Base-by-base conservation (phyloP, 2,797 vertebrate genomes). In the Enteromius viviparus region DNA sequence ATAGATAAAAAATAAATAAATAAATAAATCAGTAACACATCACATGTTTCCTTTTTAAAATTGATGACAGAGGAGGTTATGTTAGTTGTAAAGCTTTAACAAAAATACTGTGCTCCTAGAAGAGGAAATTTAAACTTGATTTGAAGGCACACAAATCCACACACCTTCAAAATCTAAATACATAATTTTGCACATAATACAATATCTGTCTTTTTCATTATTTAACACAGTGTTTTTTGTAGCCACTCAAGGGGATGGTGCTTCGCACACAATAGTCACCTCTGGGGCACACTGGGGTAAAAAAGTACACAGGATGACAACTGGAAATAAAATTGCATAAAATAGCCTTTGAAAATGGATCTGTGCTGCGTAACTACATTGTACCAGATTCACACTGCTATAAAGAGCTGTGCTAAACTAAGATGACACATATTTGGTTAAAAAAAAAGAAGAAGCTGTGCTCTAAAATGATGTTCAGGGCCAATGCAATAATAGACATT, bases 231-330 rank as follows among this genome's bases (percentile, higher is more conserved):
- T 83, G 77, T 83, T 70, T 79, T 71, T 37, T 55, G 68, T 76
- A 60, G 69, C 47, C 72, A 55, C 37, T 34, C 82, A 82, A 70
- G 69, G 84, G 77, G 85, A 86, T 32, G 51, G 26, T 64, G 75
- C 80, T 58, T 23, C 49, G 82, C 40, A 82, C 80, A 87, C 14
- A 15, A 51, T 68, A 83, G 70, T 81, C 85, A 84, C 84, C 78
- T 74, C 84, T 60, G 85, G 83, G 87, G 72, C 53, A 86, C 45
- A 76, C n/a, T 34, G 45, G 49, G 17, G 17, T n/a, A 37, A 72
- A 83, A 70, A 37, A 32, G 21, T 51, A 85, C 78, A 65, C 68
- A 83, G 77, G 74, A 79, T 23, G 64, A 68, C 53, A 29, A 12
- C 64, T 26, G 32, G 29, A 68, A 47, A 66, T 66, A 32, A 76